A percentile compares a stretch with the other conserved stretches of the same genome.
These are phyloP conservation scores for Lithosia quadra DNA, from an alignment of 2,888 invertebrate genomes.

Conservation along the genomic window DNA sequence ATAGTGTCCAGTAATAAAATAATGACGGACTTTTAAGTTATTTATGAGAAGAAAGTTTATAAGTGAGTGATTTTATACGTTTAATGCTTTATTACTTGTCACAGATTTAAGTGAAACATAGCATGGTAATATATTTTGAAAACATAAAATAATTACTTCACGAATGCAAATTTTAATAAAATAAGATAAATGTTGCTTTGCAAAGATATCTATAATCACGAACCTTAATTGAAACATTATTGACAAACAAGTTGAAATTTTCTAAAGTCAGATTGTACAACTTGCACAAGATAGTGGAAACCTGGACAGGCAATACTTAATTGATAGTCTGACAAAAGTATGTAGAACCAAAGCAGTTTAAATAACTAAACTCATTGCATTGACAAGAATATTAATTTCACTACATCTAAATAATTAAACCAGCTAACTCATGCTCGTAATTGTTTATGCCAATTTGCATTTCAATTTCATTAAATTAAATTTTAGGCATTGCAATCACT, in stretches of 20 bases:
- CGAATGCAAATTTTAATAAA: neutral
- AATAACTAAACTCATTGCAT: conserved; percentile 5
- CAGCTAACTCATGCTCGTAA: neutral
- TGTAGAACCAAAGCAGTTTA: neutral
- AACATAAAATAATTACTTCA: neutral
- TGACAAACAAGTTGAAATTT: neutral
- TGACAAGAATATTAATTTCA: conserved; percentile 9
- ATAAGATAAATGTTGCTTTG: neutral
- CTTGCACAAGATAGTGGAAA: neutral
- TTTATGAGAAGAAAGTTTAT: no score
- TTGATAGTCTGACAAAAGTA: neutral
- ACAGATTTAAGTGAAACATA: neutral
- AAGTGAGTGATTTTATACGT: neutral
- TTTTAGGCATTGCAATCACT: neutral
- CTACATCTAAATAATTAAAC: conserved; percentile 12
- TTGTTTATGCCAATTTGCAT: conserved; percentile 11
- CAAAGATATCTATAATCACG: neutral
- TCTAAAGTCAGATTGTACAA: neutral
- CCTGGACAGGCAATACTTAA: neutral
- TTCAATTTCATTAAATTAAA: conserved; percentile 5
- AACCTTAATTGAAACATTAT: neutral
- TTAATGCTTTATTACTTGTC: neutral
- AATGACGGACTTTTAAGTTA: neutral
- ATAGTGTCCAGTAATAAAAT: neutral
- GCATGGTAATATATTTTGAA: neutral